Percentiles rank a stretch among this genome's conserved stretches.
Evolutionary conservation across 2,797 vertebrate species (phyloP).

Genomic region (Iguana delicatissima): DNA sequence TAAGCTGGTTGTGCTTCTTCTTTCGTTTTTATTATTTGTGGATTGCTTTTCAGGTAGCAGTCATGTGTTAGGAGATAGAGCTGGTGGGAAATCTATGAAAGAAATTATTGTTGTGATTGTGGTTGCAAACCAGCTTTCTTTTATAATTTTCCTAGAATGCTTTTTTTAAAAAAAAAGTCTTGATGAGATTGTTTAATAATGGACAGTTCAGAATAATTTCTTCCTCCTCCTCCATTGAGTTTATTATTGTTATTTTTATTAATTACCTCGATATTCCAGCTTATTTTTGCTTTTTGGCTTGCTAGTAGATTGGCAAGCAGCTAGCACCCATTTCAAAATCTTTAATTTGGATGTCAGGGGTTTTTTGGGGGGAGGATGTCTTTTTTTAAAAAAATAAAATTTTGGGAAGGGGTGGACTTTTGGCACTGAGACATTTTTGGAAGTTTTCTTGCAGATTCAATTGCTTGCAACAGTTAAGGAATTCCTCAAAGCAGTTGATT

Average conservation of each 20-base stretch:
- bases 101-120: conserved; percentile 20
- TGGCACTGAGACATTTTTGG: not conserved
- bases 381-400: not conserved
- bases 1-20: not conserved
- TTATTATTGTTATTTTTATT: no score
- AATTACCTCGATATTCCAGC: not conserved
- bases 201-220: not conserved
- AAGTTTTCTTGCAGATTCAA: not conserved
- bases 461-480: not conserved
- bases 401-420: not conserved
- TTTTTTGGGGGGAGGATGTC: not conserved
- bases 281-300: not conserved
- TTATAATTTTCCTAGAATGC: conserved; percentile 35
- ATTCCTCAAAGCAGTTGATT: not conserved
- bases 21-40: not conserved
- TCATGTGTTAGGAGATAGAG: conserved; percentile 28
- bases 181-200: conserved; percentile 12
- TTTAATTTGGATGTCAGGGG: not conserved
- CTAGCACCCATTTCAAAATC: not conserved
- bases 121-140: conserved; percentile 34
- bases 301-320: not conserved
- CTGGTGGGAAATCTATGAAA: conserved; percentile 4
- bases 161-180: not conserved
- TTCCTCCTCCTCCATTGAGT: not conserved
- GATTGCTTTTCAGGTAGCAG: conserved; percentile 22